phyloP scores from a whole-genome alignment of 35 echinoderm and acorn worm genomes.

The Anneissia japonica region DNA sequence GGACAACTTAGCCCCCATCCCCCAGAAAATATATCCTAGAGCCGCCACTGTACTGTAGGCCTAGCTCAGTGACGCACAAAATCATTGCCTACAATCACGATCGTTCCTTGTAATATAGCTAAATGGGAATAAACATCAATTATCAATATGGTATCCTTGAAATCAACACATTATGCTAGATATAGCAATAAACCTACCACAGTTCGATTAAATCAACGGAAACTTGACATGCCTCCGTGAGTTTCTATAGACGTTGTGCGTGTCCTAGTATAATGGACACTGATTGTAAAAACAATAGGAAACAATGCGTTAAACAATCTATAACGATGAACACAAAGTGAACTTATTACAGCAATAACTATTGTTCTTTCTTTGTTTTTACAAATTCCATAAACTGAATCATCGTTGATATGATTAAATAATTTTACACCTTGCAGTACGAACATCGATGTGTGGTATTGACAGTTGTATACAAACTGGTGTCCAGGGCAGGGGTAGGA shows the following conservation, averaged over 20 bases:
- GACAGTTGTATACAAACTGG: neutral
- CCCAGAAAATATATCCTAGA: too few species aligned
- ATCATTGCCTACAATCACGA: too few species aligned
- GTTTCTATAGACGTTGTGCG: neutral
- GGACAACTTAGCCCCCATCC: too few species aligned
- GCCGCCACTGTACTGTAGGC: too few species aligned
- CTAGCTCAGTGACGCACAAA: too few species aligned
- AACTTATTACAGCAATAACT: neutral
- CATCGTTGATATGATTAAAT: neutral
- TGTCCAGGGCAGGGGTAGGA: neutral
- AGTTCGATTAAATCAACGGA: neutral
- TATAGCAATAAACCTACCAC: neutral
- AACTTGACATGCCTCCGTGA: neutral
- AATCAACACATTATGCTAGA: neutral
- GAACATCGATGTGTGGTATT: neutral
- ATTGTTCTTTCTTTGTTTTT: neutral
- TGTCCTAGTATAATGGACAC: neutral
- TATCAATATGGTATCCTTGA: neutral
- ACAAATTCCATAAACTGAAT: neutral
- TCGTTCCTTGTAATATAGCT: neutral
- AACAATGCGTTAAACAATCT: neutral
- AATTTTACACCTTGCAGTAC: neutral
- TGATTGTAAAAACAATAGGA: neutral
- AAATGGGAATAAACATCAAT: neutral
- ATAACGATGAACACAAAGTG: neutral